Base-by-base conservation (phyloP, 2,797 vertebrate genomes). In the Channallabes apus region DNA sequence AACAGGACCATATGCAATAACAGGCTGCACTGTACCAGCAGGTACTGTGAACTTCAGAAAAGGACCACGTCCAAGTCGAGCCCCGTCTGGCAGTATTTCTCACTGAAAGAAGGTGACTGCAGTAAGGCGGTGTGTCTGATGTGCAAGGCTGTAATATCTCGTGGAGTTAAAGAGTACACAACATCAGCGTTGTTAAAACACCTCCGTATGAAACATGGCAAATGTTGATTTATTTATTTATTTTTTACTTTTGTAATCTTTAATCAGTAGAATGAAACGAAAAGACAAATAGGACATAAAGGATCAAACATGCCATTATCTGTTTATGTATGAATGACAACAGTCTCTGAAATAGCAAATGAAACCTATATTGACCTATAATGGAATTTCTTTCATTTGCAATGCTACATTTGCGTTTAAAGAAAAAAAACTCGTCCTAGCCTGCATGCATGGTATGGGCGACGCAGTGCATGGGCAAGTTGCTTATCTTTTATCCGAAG, bases 71-170 rank as follows among this genome's bases (percentile, higher is more conserved):
- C 89, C 0, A 89, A 88, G 71, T 89, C 89, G 1, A 89, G 89
- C 68, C 89, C 89, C 0, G 89, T 88, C 14, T 89, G 89, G 89
- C 88, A 87, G 86, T 89, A 89, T 86, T 89, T 89, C 82, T 88
- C 89, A 27, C 82, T 89, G 20, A 89, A 89, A 78, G 84, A 88
- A 64, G 87, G 87, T 7, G 89, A 89, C 22, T 89, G 89, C 71
- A 89, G 89, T 82, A 89, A 89, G 69, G 89, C 89, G 7, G 87
- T 89, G 84, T 89, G 89, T 82, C 75, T 87, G 35, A 88, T 89
- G 87, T 89, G 89, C 81, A 88, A 84, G 11, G 87, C 87, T 18
- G 76, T 89, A 65, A 89, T 89, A 59, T 89, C 89, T 18, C 89
- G 89, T 0, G 89, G 89, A 7, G 87, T 88, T 75, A 89, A 89